Percentiles rank a stretch among this genome's conserved stretches.
phyloP scores from a whole-genome alignment of 2,113 vertebrate species.

The Platanista minor region DNA sequence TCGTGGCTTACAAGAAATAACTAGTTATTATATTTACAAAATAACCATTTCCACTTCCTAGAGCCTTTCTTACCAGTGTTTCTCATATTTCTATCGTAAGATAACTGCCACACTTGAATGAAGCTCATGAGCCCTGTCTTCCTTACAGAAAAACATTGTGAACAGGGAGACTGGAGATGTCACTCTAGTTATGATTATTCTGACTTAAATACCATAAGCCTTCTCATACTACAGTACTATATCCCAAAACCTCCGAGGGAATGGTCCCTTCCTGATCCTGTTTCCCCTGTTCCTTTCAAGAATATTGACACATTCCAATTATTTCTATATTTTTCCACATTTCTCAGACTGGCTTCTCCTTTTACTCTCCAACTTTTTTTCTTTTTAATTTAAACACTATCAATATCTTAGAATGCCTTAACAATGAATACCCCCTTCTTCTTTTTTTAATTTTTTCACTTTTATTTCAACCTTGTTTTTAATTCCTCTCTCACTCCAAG shows the following conservation, averaged over 20 bases:
- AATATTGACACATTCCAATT: neutral
- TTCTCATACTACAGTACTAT: neutral
- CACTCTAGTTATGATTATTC: neutral
- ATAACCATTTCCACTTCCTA: neutral
- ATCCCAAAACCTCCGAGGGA: neutral
- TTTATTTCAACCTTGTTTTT: neutral
- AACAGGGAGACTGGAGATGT: neutral
- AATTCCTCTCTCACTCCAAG: neutral
- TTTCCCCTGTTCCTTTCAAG: neutral
- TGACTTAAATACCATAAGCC: neutral
- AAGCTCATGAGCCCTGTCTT: neutral
- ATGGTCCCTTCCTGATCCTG: neutral
- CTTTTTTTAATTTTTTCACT: neutral
- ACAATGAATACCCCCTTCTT: neutral
- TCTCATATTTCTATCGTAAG: neutral
- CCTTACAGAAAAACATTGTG: neutral
- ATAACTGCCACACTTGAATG: neutral
- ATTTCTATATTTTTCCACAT: neutral
- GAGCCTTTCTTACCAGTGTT: neutral
- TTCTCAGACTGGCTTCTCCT: neutral
- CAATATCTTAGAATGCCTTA: neutral
- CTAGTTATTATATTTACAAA: conserved; percentile 18
- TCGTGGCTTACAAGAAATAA: neutral
- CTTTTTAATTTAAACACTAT: neutral
- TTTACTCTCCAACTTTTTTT: neutral